phyloP scores from a whole-genome alignment of 2,113 vertebrate species.

The Urocitellus parryii region DNA sequence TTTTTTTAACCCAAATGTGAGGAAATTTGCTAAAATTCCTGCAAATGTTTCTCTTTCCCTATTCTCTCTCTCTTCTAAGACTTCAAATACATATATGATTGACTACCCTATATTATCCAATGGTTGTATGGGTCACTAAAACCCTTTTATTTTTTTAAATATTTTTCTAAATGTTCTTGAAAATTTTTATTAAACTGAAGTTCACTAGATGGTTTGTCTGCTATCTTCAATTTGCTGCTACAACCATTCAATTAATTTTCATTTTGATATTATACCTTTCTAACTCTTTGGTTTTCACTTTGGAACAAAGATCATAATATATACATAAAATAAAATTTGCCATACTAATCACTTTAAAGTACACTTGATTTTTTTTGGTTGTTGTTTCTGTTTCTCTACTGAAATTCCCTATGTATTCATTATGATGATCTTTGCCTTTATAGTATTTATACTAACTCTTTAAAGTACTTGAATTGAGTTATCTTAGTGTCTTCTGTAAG shows the following conservation, averaged over 20 bases:
- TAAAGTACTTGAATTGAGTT: neutral
- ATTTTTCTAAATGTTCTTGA: slow-evolving; percentile 30
- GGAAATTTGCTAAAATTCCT: neutral
- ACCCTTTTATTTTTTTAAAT: neutral
- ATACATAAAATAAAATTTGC: neutral
- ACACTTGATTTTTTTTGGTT: neutral
- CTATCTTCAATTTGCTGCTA: neutral
- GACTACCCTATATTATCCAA: neutral
- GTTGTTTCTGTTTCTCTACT: slow-evolving; percentile 35
- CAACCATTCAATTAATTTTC: slow-evolving; percentile 16
- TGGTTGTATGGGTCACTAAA: neutral
- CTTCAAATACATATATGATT: neutral
- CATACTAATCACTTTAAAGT: slow-evolving; percentile 23
- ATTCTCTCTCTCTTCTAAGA: neutral
- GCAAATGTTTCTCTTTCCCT: neutral
- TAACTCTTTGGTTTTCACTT: neutral
- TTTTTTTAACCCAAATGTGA: neutral
- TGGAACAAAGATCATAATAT: neutral
- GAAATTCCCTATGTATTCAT: neutral
- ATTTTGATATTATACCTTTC: slow-evolving; percentile 16
- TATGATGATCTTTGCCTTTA: slow-evolving; percentile 12
- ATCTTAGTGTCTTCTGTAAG: neutral
- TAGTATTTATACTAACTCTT: neutral
- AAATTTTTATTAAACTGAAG: neutral
- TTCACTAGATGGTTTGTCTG: neutral